Evolutionary conservation across 2,113 vertebrate species (phyloP).

Genomic region (Elephas maximus): DNA sequence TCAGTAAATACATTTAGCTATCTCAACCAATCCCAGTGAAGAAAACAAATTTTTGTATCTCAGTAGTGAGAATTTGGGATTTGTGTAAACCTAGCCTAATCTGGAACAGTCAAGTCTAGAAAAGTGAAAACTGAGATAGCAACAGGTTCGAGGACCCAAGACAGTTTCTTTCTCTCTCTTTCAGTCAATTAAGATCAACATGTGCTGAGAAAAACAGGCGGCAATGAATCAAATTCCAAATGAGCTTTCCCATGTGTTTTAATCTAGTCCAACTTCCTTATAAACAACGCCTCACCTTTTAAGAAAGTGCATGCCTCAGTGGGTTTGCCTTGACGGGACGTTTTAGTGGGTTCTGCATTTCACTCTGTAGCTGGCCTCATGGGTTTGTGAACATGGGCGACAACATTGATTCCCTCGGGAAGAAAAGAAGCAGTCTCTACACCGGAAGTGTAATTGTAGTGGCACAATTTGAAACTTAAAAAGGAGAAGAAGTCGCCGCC

Average conservation of each 20-base stretch:
- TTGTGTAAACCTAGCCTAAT: conserved; percentile 13
- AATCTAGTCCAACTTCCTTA: conserved; percentile 41
- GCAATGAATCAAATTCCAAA: conserved; percentile 55
- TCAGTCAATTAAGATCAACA: not conserved
- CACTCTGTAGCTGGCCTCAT: conserved; percentile 48
- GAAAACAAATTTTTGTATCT: conserved; percentile 36
- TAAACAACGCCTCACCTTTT: conserved; percentile 71
- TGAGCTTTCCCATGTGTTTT: conserved; percentile 63
- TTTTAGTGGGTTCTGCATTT: conserved; percentile 64
- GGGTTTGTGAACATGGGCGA: conserved; percentile 65
- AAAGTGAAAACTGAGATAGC: conserved; percentile 43
- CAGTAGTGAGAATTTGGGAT: conserved; percentile 37
- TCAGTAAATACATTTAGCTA: conserved; percentile 18
- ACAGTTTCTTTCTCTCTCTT: not conserved
- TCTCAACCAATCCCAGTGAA: not conserved
- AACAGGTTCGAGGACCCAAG: conserved; percentile 36
- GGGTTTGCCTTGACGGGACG: conserved; percentile 50
- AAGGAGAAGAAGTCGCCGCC: not conserved
- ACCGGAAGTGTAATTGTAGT: conserved; percentile 41
- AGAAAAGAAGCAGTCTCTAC: conserved; percentile 66
- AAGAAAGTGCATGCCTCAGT: conserved; percentile 58
- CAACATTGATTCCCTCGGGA: conserved; percentile 38
- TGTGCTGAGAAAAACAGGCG: conserved; percentile 41
- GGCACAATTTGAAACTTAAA: conserved; percentile 40
- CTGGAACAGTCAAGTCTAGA: not conserved